Evolutionary conservation across 2,888 invertebrate species (phyloP).

Genomic region (Chaitophorus viminalis): DNA sequence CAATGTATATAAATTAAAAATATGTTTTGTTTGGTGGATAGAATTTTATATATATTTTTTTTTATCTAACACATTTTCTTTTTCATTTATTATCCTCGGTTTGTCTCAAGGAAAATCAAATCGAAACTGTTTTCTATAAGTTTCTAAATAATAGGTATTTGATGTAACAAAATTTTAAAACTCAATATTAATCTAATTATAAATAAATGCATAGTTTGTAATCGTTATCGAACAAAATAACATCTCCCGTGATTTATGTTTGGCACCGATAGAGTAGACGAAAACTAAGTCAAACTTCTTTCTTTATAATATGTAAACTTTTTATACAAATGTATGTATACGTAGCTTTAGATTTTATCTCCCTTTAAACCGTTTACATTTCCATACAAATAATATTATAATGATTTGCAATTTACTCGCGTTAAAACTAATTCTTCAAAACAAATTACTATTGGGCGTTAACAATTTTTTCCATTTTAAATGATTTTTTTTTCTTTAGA

Average conservation of each 20-base stretch:
- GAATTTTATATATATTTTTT: neutral
- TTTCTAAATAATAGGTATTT: neutral
- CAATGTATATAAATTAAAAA: neutral
- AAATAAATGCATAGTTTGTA: neutral
- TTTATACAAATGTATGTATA: too few relatives aligned
- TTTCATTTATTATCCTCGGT: too few relatives aligned
- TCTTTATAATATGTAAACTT: neutral
- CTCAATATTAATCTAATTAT: neutral
- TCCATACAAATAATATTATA: too few relatives aligned
- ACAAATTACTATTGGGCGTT: too few relatives aligned
- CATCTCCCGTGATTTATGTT: neutral
- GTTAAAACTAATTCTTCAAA: too few relatives aligned
- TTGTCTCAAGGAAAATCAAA: too few relatives aligned
- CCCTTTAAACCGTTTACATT: too few relatives aligned
- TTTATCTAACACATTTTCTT: neutral
- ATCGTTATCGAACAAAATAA: neutral
- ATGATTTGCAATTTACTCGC: too few relatives aligned
- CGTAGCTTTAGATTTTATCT: too few relatives aligned
- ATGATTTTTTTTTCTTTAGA: too few relatives aligned
- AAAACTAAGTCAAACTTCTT: neutral
- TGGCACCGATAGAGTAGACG: neutral
- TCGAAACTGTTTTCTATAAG: too few relatives aligned
- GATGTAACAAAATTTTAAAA: neutral
- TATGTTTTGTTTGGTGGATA: neutral
- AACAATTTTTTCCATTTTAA: too few relatives aligned